Percentiles rank a stretch among this genome's conserved stretches.
Conservation (phyloP, 1,140 invertebrate species). For the Leptinotarsa texana region DNA sequence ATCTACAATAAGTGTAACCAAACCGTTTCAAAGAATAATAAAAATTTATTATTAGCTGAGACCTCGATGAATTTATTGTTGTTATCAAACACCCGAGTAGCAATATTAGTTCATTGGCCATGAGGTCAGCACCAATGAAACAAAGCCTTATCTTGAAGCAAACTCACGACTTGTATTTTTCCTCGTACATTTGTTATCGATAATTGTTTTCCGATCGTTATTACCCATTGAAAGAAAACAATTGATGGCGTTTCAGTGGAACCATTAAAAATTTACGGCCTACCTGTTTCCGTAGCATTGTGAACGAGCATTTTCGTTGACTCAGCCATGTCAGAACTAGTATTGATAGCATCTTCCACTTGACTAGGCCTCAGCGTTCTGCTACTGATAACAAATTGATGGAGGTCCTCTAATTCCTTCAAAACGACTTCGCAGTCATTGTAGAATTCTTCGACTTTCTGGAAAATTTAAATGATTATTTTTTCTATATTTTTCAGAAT, state of each 20-base stretch:
- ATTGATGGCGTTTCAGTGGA: not conserved
- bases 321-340: slow-evolving; percentile 56
- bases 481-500: no score
- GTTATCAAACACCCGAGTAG: no score
- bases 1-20: no score
- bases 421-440: slow-evolving; percentile 60
- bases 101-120: no score
- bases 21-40: no score
- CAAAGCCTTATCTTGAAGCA: not conserved
- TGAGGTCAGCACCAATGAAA: not conserved
- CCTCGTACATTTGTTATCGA: not conserved
- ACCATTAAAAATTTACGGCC: not conserved
- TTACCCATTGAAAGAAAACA: not conserved
- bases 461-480: slow-evolving; percentile 2
- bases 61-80: no score
- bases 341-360: slow-evolving; percentile 58
- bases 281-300: slow-evolving; percentile 55
- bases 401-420: slow-evolving; percentile 61
- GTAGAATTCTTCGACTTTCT: slow-evolving; percentile 68
- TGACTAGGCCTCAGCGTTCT: slow-evolving; percentile 57
- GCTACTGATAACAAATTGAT: slow-evolving; percentile 56
- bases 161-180: not conserved
- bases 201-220: not conserved
- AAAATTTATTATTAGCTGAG: no score
- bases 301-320: slow-evolving; percentile 54